phyloP scores from a whole-genome alignment of 2,888 invertebrate genomes.

The Ophioninae sp. region DNA sequence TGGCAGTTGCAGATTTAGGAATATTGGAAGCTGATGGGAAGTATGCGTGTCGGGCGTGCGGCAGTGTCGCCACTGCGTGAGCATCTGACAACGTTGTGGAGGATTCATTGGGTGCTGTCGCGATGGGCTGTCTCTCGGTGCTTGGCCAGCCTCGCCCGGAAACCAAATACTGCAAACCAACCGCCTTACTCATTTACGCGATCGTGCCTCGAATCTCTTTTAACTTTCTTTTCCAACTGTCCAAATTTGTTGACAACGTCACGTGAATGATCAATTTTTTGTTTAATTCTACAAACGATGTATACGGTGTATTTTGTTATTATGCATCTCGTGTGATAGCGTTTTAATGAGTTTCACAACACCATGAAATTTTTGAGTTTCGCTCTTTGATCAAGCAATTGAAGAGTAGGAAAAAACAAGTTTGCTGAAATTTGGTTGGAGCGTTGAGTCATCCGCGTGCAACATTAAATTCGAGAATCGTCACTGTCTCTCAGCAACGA shows the following conservation, averaged over 20 bases:
- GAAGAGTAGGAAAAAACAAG: not conserved
- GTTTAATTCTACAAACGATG: not conserved
- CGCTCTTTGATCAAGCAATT: not conserved
- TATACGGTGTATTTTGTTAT: not conserved
- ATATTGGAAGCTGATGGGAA: slow-evolving; percentile 82
- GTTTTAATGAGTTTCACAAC: not conserved
- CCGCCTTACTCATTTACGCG: slow-evolving; percentile 67
- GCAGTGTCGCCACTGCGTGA: slow-evolving; percentile 79
- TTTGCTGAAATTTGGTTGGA: not conserved
- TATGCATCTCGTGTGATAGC: not conserved
- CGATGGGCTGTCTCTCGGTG: slow-evolving; percentile 78
- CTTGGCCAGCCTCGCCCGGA: slow-evolving; percentile 80
- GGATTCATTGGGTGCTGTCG: slow-evolving; percentile 76
- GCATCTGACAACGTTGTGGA: slow-evolving; percentile 76
- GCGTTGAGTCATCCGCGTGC: not conserved
- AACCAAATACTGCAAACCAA: slow-evolving; percentile 79
- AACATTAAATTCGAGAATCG: not conserved
- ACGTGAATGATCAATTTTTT: not conserved
- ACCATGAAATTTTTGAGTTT: not conserved
- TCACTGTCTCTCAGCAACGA: not conserved
- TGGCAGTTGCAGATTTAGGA: slow-evolving; percentile 84
- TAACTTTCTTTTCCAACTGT: slow-evolving; percentile 31
- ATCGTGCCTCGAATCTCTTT: slow-evolving; percentile 21
- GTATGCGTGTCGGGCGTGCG: slow-evolving; percentile 79
- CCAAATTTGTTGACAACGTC: slow-evolving; percentile 1